A percentile compares a stretch with the other conserved stretches of the same genome.
Conservation (phyloP, 2,888 invertebrate species). For the Catonia carolina region DNA sequence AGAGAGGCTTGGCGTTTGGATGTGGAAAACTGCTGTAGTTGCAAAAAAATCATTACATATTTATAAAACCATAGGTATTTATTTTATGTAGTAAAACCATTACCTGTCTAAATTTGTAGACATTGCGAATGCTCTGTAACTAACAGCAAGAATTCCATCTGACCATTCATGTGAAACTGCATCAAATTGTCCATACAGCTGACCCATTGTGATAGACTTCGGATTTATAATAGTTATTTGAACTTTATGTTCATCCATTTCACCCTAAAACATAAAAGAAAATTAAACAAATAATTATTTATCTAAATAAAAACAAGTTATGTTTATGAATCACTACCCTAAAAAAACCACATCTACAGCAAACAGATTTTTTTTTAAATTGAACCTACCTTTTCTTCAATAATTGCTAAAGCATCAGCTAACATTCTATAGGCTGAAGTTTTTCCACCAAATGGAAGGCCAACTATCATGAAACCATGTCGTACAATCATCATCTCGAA, state of each 20-base stretch:
- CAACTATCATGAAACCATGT: conserved; percentile 92
- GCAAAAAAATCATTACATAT: too few species aligned
- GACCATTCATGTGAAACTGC: conserved; percentile 92
- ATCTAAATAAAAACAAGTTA: background rate
- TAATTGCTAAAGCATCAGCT: conserved; percentile 69
- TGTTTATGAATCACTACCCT: too few species aligned
- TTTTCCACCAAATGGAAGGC: conserved; percentile 88
- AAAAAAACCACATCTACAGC: too few species aligned
- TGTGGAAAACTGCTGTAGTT: too few species aligned
- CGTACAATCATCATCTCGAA: conserved; percentile 94
- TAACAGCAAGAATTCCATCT: conserved; percentile 80
- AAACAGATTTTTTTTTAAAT: too few species aligned
- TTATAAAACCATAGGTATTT: background rate
- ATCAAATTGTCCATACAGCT: conserved; percentile 92
- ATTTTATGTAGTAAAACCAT: background rate
- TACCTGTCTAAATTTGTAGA: conserved; percentile 65
- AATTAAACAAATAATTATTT: background rate
- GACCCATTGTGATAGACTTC: conserved; percentile 92
- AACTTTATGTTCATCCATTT: conserved; percentile 67
- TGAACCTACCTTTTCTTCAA: conserved; percentile 63
- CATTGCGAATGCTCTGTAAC: conserved; percentile 71
- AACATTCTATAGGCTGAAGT: conserved; percentile 76
- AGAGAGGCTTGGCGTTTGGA: too few species aligned
- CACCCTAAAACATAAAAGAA: conserved; percentile 46
- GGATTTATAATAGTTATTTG: conserved; percentile 84